These are phyloP conservation scores for Sipha maydis DNA, from an alignment of 2,888 invertebrate species.

Conservation along the genomic window DNA sequence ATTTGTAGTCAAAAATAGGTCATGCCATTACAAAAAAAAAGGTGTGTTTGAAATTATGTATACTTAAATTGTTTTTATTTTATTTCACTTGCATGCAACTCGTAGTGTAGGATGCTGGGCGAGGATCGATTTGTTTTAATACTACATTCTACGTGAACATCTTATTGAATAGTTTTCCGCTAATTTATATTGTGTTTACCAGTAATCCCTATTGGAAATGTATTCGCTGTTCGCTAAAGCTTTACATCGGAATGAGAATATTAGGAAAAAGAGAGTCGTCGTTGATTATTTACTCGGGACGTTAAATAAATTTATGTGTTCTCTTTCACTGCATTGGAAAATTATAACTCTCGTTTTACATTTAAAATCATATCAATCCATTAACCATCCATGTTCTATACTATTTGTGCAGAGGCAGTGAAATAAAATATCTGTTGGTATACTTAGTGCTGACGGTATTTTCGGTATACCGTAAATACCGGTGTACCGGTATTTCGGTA, in stretches of 20 bases:
- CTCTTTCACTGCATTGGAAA: too few species aligned
- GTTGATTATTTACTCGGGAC: conserved; percentile 7
- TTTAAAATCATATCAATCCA: not conserved
- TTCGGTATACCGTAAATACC: too few species aligned
- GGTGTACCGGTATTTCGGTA: too few species aligned
- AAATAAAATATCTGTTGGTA: too few species aligned
- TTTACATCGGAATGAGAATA: not conserved
- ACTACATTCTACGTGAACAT: not conserved
- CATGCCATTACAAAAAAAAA: too few species aligned
- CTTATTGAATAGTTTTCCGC: not conserved
- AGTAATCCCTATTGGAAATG: not conserved
- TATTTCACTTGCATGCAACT: not conserved
- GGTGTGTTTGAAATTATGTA: too few species aligned
- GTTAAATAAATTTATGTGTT: not conserved
- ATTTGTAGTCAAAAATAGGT: too few species aligned
- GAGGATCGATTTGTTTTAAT: not conserved
- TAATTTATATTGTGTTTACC: conserved; percentile 8
- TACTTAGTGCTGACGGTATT: too few species aligned
- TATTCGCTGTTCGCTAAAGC: not conserved
- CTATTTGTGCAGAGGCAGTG: too few species aligned
- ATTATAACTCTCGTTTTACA: not conserved
- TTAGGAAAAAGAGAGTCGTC: not conserved
- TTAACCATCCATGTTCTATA: not conserved
- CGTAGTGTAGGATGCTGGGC: not conserved
- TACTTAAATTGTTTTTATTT: not conserved